Evolutionary conservation across 2,113 vertebrate genomes (phyloP).

Genomic region (Podarcis cretensis): DNA sequence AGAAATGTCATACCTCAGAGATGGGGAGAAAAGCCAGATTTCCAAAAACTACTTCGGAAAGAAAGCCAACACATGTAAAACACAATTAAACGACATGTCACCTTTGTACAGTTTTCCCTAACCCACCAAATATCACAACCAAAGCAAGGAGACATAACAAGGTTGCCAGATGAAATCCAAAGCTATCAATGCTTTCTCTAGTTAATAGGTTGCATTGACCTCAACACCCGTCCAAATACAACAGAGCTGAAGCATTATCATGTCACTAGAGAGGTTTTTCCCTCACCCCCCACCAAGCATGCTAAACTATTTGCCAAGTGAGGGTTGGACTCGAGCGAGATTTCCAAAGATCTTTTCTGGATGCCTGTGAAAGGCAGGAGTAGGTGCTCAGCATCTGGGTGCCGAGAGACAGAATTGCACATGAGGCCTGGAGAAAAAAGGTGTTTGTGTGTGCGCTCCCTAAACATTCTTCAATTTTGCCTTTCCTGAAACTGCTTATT

Average conservation of each 20-base stretch:
- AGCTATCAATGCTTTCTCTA: neutral
- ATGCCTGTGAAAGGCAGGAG: neutral
- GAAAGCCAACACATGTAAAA: conserved; percentile 25
- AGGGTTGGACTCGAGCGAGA: neutral
- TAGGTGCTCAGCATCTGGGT: neutral
- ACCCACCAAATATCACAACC: neutral
- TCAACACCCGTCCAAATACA: neutral
- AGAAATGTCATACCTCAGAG: too few relatives aligned
- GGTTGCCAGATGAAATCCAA: neutral
- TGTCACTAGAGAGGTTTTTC: neutral
- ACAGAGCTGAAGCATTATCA: neutral
- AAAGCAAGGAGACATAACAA: neutral
- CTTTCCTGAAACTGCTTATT: conserved; percentile 20
- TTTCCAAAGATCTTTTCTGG: neutral
- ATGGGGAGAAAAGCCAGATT: too few relatives aligned
- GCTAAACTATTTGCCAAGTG: neutral
- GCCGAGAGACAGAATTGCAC: neutral
- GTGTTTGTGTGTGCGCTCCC: neutral
- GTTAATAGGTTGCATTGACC: neutral
- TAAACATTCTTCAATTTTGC: conserved; percentile 8
- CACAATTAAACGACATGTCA: conserved; percentile 39
- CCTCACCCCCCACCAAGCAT: neutral
- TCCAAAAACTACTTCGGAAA: conserved; percentile 37
- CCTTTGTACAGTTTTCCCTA: neutral
- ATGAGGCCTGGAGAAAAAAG: neutral